Base-by-base conservation (phyloP, 2,797 vertebrate genomes). In the Cyclopterus lumpus region DNA sequence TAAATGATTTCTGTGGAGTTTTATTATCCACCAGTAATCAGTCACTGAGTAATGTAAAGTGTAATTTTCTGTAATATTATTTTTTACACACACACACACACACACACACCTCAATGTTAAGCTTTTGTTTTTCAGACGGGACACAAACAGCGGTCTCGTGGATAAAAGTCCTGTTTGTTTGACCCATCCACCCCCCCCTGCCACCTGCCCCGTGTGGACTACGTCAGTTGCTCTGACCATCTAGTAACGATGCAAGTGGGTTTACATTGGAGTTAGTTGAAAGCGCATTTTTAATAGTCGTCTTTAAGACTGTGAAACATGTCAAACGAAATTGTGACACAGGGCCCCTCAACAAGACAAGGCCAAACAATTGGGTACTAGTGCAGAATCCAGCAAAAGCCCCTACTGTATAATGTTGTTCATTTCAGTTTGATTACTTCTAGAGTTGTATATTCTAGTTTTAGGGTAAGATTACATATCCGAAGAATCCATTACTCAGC, bases 1-100 rank as follows among this genome's bases (percentile, higher is more conserved):
- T 91, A 92, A 92, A 90, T 87, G 90, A 89, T 91, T 90, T 82
- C 71, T 57, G 58, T 28, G 8, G 64, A 84, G 74, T 88, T 91
- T 86, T 89, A 90, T 86, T 67, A 77, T 78, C 62, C 67, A 67
- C 32, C 32, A 34, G 73, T 82, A 82, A 87, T 88, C 75, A 89
- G 75, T 61, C 73, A 77, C 54, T 26, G 36, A 79, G 54, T 20
- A 34, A 71, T 74, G 69, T 55, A 63, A 70, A 34, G 36, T 57
- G 53, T 61, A 6, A 6, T 14, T 75, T 71, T 85, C 24, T 30
- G 12, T 24, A 10, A 24, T 63, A 63, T 64, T 51, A 2, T 62
- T 60, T 73, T 78, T 8, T n/a, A n/a, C n/a, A n/a, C n/a, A n/a
- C n/a, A n/a, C n/a, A n/a, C n/a, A n/a, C n/a, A n/a, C n/a, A n/a